Conservation (phyloP, 2,797 vertebrate species). For the Gobio occitaniae region DNA sequence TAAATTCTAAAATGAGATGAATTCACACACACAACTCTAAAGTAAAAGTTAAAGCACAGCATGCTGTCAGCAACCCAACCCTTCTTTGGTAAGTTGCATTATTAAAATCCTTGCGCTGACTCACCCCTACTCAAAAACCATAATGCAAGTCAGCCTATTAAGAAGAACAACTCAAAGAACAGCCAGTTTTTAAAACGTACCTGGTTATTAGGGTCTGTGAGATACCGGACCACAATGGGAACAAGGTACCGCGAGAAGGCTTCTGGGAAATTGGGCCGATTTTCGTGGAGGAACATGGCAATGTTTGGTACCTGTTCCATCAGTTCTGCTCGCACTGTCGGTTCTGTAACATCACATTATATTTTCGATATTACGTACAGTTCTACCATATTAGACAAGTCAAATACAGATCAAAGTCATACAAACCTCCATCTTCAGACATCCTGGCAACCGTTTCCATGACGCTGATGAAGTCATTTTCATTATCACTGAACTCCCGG, state of each 20-base stretch:
- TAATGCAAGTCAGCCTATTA: not conserved
- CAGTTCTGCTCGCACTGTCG: conserved; percentile 88
- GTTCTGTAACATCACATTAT: conserved; percentile 76
- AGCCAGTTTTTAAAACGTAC: conserved; percentile 66
- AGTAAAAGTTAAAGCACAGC: not conserved
- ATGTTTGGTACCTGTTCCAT: conserved; percentile 93
- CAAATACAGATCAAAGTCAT: conserved; percentile 47
- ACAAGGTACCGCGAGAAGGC: conserved; percentile 88
- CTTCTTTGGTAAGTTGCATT: not conserved
- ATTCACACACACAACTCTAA: not conserved
- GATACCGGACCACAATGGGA: conserved; percentile 86
- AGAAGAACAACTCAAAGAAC: not conserved
- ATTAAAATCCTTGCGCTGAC: not conserved
- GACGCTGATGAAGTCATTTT: conserved; percentile 89
- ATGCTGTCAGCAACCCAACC: not conserved
- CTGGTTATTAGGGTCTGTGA: conserved; percentile 91
- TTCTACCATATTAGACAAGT: not conserved
- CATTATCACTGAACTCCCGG: conserved; percentile 88
- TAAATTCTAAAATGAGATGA: not conserved
- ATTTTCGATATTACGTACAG: not conserved
- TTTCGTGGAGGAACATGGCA: conserved; percentile 90
- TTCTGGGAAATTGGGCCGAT: conserved; percentile 84
- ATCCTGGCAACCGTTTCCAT: conserved; percentile 89
- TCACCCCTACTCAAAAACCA: not conserved
- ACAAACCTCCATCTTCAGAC: conserved; percentile 92